Evolutionary conservation across 2,113 vertebrate species (phyloP), one percentile per base, ranked within the genome.

Genomic region (Romanogobio albipinnatus): DNA sequence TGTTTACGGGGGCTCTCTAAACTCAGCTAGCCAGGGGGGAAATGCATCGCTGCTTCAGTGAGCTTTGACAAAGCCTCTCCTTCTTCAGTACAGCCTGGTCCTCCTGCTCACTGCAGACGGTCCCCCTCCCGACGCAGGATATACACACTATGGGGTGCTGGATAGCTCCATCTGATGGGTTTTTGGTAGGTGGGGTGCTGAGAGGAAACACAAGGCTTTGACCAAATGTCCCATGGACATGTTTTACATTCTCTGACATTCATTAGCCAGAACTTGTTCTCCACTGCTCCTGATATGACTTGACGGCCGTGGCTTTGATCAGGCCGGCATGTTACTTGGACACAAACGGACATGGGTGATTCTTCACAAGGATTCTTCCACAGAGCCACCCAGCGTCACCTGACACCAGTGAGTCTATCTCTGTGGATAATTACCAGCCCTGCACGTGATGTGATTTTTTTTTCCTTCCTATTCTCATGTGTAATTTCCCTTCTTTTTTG

Each of bases 1-100:
- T 84, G 84, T 87, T 87, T 84, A 88, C 45, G 49, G 87, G 81
- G 85, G 76, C 87, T 87, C 86, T 88, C 83, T 77, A 73, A 87
- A 90, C 79, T 78, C 82, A 66, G 29, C 83, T 73, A 81, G 56
- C 85, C 76, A 33, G 83, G 76, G 71, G 84, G 71, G 76, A 45
- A 81, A 80, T 74, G 15, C 84, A 82, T 89, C 22, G 29, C 82
- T 58, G 88, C 85, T 84, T 74, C 82, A 77, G 36, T 85, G 86
- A 87, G 73, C 87, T 88, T 87, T 76, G 62, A 88, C 83, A 83
- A 87, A 15, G 5, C 68, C 71, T 88, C 82, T 81, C 43, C 59
- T 71, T 81, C 85, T 66, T 66, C 51, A 68, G n/a, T 51, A 61
- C 53, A 61, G 56, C 84, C 66, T 79, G 29, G 56, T 74, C 64